phyloP scores from a whole-genome alignment of 2,888 invertebrate genomes.

The Chydorus sphaericus region DNA sequence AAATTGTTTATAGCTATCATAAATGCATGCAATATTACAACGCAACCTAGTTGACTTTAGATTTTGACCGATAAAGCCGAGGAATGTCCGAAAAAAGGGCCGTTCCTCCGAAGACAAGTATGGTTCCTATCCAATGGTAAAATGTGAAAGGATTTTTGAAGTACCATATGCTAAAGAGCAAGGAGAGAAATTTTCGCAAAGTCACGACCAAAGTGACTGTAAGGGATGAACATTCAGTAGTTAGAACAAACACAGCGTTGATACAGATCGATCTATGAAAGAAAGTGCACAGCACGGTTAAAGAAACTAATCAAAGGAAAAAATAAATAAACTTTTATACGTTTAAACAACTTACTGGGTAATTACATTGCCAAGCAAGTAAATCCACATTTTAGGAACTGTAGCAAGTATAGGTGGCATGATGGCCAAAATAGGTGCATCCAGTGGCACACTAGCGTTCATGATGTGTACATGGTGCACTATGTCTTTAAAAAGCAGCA shows the following conservation, averaged over 20 bases:
- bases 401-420: constrained; percentile 37
- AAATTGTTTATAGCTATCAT: too few species aligned
- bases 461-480: constrained; percentile 58
- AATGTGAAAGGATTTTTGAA: constrained; percentile 87
- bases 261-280: constrained; percentile 62
- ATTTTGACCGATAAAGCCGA: constrained; percentile 2
- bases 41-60: constrained; percentile 7
- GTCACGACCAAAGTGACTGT: constrained; percentile 94
- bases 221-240: constrained; percentile 82
- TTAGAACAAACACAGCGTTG: constrained; percentile 82
- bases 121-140: constrained; percentile 80
- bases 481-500: constrained; percentile 62
- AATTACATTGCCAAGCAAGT: constrained; percentile 62
- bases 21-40: too few species aligned
- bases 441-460: constrained; percentile 42
- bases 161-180: constrained; percentile 87
- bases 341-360: constrained; percentile 59
- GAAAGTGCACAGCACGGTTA: too few species aligned
- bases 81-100: constrained; percentile 65
- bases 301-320: neutral
- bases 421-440: constrained; percentile 35
- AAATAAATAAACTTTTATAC: too few species aligned
- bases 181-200: constrained; percentile 81
- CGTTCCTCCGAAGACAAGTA: constrained; percentile 82
- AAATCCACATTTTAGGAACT: constrained; percentile 61